Conservation (phyloP, 2,113 vertebrate genomes). For the Arenaria interpres region DNA sequence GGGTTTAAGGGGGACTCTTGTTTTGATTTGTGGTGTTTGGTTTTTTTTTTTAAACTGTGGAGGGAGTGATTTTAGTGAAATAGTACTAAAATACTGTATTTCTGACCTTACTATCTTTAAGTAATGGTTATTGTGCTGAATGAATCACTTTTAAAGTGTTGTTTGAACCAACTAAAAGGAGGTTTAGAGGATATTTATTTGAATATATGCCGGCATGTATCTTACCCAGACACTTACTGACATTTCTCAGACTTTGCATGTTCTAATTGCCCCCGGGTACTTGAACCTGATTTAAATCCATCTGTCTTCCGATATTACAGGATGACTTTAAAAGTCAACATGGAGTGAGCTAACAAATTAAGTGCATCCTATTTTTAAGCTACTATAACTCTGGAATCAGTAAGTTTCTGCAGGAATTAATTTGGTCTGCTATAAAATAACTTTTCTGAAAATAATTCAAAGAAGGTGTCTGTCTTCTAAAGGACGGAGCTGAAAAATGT, state of each 20-base stretch:
- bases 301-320: background rate
- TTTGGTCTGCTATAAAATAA: background rate
- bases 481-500: background rate
- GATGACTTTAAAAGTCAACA: background rate
- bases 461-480: background rate
- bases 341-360: background rate
- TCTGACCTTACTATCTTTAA: background rate
- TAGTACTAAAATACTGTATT: fast-evolving
- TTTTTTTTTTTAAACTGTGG: background rate
- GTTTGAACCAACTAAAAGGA: background rate
- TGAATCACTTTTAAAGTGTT: background rate
- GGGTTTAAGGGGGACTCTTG: background rate
- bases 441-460: background rate
- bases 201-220: background rate
- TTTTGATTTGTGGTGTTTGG: background rate
- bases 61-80: background rate
- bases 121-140: background rate
- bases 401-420: background rate
- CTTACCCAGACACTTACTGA: background rate
- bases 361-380: background rate
- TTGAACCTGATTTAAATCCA: slow-evolving; percentile 34
- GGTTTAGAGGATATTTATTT: background rate
- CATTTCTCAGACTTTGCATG: background rate
- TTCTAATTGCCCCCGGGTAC: background rate
- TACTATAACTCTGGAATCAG: background rate